Evolutionary conservation across 2,113 vertebrate species (phyloP), one percentile per base, ranked within the genome.

Genomic region (Ciconia boyciana): DNA sequence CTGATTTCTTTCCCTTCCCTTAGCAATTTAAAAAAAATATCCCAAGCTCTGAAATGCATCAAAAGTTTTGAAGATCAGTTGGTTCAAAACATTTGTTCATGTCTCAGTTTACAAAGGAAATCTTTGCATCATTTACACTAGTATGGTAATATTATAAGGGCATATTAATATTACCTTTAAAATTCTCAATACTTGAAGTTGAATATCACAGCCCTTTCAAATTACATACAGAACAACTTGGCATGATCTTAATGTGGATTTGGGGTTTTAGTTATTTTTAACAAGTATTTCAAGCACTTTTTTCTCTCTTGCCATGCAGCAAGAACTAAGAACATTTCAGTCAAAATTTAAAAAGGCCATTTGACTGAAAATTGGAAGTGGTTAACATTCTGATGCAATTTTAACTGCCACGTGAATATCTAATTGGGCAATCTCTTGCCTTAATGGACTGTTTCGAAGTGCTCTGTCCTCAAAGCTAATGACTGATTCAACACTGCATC

Each of bases 301-400:
- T 87, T 72, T 51, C 80, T 86, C 28, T 87, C 69, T 87, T 87
- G 34, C 87, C 57, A 82, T 52, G 36, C 77, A 87, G 72, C 24
- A 87, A 92, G 36, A 91, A 43, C 69, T 32, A 87, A 77, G 71
- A 93, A 85, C 81, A 39, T 89, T 90, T 82, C 77, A 95, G 85
- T 81, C 93, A 72, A 96, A 83, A 48, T 94, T 95, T 87, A 12
- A 90, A 84, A 83, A 87, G 62, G 78, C 57, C 41, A 71, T 93
- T 93, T 93, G 81, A 89, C 74, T 85, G 52, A 69, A 84, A 85
- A 82, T 65, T 91, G 72, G 48, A 91, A 95, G 81, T 43, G 62
- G 69, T 94, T 93, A 89, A 87, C 61, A 61, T 92, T 85, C 81
- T 79, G 74, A 89, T 87, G 86, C 52, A 82, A 93, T 95, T 94